A percentile compares a stretch with the other conserved stretches of the same genome.
Evolutionary conservation across 92 coral and sea anemone genomes (phyloP).

Genomic region (Parazoanthus swiftii): DNA sequence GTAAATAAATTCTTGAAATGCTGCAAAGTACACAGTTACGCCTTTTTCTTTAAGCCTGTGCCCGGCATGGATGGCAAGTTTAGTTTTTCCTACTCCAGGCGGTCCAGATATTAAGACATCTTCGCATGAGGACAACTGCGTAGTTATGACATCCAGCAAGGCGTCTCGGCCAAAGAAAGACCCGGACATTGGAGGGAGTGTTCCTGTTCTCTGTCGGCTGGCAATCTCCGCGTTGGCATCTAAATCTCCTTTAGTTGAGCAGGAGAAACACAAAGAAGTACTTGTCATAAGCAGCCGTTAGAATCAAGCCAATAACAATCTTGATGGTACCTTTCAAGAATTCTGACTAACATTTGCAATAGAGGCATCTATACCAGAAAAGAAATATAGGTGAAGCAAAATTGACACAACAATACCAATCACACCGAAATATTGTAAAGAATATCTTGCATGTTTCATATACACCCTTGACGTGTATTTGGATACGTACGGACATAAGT

Average conservation of each 20-base stretch:
- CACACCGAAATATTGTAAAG: no score
- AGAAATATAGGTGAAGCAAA: no score
- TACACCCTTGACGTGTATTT: no score
- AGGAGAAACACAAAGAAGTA: not conserved
- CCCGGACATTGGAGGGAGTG: constrained; percentile 5
- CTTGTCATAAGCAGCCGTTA: not conserved
- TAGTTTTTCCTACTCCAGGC: constrained; percentile 21
- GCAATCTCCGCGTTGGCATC: not conserved
- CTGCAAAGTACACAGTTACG: not conserved
- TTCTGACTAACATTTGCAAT: no score
- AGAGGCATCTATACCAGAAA: no score
- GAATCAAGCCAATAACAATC: not conserved
- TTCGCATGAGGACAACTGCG: not conserved
- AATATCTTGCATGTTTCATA: no score
- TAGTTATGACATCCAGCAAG: not conserved
- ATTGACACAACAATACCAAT: no score
- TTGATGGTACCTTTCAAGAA: no score
- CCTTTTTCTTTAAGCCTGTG: not conserved
- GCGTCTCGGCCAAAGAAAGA: not conserved
- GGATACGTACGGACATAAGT: no score
- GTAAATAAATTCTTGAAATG: constrained; percentile 8
- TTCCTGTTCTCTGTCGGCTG: not conserved
- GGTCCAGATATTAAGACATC: not conserved
- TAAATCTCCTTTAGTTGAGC: not conserved
- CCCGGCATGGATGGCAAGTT: not conserved